Base-by-base conservation (phyloP, 2,797 vertebrate genomes). In the Pterois miles region DNA sequence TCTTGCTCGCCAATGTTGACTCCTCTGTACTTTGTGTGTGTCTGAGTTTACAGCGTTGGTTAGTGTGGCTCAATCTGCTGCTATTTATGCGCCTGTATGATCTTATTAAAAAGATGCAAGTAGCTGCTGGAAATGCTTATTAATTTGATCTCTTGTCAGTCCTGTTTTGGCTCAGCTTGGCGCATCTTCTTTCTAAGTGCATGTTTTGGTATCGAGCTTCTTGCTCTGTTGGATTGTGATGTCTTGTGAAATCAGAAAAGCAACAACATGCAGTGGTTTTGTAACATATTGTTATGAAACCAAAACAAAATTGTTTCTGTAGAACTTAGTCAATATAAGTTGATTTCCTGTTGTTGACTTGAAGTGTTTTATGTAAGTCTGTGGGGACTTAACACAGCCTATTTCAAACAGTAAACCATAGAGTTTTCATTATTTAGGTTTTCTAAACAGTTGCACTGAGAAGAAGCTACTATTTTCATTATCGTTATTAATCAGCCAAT, bases 1-100 rank as follows among this genome's bases (percentile, higher is more conserved):
- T 92, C 88, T 88, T 64, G 59, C 71, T 91, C 84, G 65, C 70
- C 76, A 66, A 70, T 86, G 81, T 85, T 82, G 78, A 83, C 72
- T 87, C 63, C 62, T 56, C 52, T 65, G 23, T 34, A 59, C 60
- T 53, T 11, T 56, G 25, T 71, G 18, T 52, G n/a, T 62, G 48
- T 48, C 58, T 65, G 66, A 78, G 62, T 84, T 64, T 27, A 31
- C 12, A 46, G 46, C 23, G 23, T 5, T 50, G 10, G 5, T 14
- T 63, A 18, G 3, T 40, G 16, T 52, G 9, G 20, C 29, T 72
- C 13, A 11, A 18, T 65, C 68, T 69, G 36, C 8, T 62, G 25
- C 20, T 57, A 5, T 46, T 31, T 38, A 13, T 40, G 33, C 20
- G 4, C 8, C 33, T 57, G 1, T 5, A 27, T 53, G 46, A 16